Evolutionary conservation across 2,888 invertebrate genomes (phyloP).

Genomic region (Gymnosoma rotundatum): DNA sequence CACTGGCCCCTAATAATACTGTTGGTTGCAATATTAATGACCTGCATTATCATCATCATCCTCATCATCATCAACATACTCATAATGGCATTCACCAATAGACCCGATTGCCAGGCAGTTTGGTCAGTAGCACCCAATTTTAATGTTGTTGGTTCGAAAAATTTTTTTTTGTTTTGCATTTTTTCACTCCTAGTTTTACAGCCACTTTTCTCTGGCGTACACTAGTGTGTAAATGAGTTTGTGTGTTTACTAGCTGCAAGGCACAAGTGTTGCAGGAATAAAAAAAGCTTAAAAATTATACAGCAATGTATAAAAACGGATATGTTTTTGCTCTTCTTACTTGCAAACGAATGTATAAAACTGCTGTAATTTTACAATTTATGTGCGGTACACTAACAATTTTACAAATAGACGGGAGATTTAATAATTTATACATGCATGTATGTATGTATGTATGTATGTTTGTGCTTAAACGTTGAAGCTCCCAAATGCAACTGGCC

Average conservation of each 20-base stretch:
- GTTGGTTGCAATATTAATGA: conserved; percentile 65
- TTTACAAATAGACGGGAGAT: conserved; percentile 61
- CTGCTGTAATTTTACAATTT: conserved; percentile 71
- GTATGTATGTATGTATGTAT: conserved; percentile 20
- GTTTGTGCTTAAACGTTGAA: conserved; percentile 28
- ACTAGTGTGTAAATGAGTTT: not conserved
- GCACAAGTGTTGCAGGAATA: conserved; percentile 42
- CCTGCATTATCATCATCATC: conserved; percentile 27
- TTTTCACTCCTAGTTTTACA: conserved; percentile 19
- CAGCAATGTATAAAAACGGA: conserved; percentile 31
- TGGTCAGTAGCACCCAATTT: conserved; percentile 42
- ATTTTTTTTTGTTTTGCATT: conserved; percentile 10
- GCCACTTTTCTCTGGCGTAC: conserved; percentile 24
- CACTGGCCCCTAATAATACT: conserved; percentile 1
- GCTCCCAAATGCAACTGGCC: conserved; percentile 61
- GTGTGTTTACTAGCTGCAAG: conserved; percentile 19
- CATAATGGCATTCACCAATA: conserved; percentile 1
- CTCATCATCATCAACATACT: not conserved
- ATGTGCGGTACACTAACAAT: conserved; percentile 71
- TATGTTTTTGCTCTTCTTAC: conserved; percentile 12
- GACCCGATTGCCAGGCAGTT: conserved; percentile 4
- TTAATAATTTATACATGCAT: conserved; percentile 48
- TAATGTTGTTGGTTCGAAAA: not conserved
- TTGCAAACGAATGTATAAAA: conserved; percentile 45
- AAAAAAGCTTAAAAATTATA: conserved; percentile 8